phyloP scores from a whole-genome alignment of 2,888 invertebrate species.

The Rhogogaster chlorosoma region DNA sequence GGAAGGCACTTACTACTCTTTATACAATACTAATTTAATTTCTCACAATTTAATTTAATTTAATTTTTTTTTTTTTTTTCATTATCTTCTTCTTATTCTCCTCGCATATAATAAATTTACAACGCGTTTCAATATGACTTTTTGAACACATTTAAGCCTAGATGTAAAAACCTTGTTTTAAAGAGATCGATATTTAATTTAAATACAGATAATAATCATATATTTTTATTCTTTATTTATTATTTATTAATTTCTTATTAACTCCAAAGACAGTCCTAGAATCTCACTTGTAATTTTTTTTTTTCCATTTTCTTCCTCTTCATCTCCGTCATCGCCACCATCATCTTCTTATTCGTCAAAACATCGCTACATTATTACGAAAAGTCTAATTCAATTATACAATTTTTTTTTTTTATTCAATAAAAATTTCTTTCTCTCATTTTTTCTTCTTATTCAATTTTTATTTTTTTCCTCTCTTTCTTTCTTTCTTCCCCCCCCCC shows the following conservation, averaged over 20 bases:
- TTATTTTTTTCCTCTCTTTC: neutral
- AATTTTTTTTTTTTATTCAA: slow-evolving; percentile 1
- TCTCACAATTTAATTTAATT: slow-evolving; percentile 63
- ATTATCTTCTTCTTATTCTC: slow-evolving; percentile 22
- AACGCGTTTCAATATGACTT: slow-evolving; percentile 55
- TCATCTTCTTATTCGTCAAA: slow-evolving; percentile 57
- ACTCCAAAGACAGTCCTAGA: slow-evolving; percentile 69
- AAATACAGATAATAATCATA: slow-evolving; percentile 58
- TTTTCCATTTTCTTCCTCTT: slow-evolving; percentile 57
- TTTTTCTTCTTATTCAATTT: slow-evolving; percentile 1
- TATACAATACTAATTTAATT: slow-evolving; percentile 79
- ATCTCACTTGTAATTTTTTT: slow-evolving; percentile 64
- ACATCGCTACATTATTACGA: slow-evolving; percentile 58
- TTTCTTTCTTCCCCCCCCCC: neutral
- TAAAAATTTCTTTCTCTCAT: slow-evolving; percentile 14
- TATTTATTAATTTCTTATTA: slow-evolving; percentile 52
- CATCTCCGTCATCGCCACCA: slow-evolving; percentile 54
- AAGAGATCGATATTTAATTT: slow-evolving; percentile 46
- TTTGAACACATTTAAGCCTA: slow-evolving; percentile 77
- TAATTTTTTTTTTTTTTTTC: slow-evolving; percentile 56
- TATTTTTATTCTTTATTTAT: slow-evolving; percentile 58
- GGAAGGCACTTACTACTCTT: slow-evolving; percentile 92
- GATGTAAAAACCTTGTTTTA: slow-evolving; percentile 70
- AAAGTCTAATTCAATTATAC: slow-evolving; percentile 47
- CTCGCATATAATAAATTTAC: slow-evolving; percentile 52